phyloP scores from a whole-genome alignment of 2,797 vertebrate genomes.

The Melanotaenia trifasciata region DNA sequence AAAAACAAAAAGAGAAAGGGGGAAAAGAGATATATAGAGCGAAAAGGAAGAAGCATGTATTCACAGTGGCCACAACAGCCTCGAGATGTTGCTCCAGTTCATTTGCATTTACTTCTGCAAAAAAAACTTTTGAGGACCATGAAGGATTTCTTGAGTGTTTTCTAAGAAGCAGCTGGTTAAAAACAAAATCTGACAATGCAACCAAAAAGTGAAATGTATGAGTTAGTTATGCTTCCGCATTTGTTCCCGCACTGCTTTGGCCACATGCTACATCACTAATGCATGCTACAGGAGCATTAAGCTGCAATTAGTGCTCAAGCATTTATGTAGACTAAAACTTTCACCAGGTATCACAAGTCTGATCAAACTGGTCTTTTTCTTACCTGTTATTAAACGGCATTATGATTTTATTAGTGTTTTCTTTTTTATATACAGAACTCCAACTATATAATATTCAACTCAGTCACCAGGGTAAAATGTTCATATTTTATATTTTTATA shows the following conservation, averaged over 20 bases:
- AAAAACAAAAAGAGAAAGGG: constrained; percentile 25
- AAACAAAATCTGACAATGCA: constrained; percentile 15
- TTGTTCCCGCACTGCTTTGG: background rate
- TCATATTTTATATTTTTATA: background rate
- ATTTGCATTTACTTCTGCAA: constrained; percentile 6
- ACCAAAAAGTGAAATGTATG: background rate
- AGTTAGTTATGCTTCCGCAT: background rate
- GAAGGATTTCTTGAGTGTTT: constrained; percentile 9
- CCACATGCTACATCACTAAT: background rate
- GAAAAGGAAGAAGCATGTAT: constrained; percentile 60
- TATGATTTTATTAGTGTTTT: too few species aligned
- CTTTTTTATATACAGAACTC: too few species aligned
- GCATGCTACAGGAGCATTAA: background rate
- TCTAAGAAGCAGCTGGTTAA: constrained; percentile 32
- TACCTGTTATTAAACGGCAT: background rate
- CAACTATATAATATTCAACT: background rate
- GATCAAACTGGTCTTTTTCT: background rate
- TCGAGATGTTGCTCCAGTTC: constrained; percentile 54
- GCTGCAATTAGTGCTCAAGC: background rate
- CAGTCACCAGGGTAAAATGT: background rate
- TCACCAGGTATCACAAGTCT: background rate
- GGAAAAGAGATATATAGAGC: constrained; percentile 59
- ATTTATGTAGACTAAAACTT: background rate
- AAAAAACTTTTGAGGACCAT: constrained; percentile 14
- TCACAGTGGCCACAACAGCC: constrained; percentile 51